Evolutionary conservation across 2,888 invertebrate genomes (phyloP), one percentile per base, ranked within the genome.

Genomic region (Volucella bombylans): DNA sequence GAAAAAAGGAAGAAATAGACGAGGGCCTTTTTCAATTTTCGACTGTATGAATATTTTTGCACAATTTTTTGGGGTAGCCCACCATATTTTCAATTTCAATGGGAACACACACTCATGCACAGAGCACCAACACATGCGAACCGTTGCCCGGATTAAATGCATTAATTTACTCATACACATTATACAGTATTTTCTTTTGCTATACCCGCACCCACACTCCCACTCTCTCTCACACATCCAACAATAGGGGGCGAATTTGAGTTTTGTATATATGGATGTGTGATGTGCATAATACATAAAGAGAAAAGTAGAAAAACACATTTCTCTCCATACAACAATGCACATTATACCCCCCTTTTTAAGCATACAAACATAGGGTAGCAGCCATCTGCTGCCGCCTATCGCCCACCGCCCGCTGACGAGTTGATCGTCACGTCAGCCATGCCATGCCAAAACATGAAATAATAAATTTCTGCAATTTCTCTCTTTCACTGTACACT

Each of bases 401-500:
- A 65, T 31, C 43, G 49, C 67, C 47, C 49, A 39, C 76, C 50
- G 54, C 72, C 54, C 43, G 39, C 6, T 55, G 12, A 11, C n/a
- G n/a, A n/a, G 14, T 31, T 14, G 6, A 50, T 57, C 39, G 54
- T 54, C 49, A 14, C 38, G 6, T 49, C 43, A 10, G 12, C n/a
- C 45, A 69, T 71, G 49, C 64, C 45, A 72, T 73, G 67, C 72
- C 69, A 55, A 74, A 77, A 79, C 64, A 74, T 74, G 71, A 76
- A 74, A 83, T 83, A 85, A 77, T 81, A 85, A 85, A 85, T 81
- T 85, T 81, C 77, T 85, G 85, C 85, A 85, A 85, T 85, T 85
- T 85, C 81, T 85, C 85, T 85, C 85, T 85, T 85, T 85, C 76
- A 71, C 59, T 57, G 59, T 65, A 77, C 38, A 38, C 10, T 2